These are phyloP conservation scores for Holothuria leucospilota DNA, from an alignment of 53 echinoderm and acorn worm species.

Conservation along the genomic window DNA sequence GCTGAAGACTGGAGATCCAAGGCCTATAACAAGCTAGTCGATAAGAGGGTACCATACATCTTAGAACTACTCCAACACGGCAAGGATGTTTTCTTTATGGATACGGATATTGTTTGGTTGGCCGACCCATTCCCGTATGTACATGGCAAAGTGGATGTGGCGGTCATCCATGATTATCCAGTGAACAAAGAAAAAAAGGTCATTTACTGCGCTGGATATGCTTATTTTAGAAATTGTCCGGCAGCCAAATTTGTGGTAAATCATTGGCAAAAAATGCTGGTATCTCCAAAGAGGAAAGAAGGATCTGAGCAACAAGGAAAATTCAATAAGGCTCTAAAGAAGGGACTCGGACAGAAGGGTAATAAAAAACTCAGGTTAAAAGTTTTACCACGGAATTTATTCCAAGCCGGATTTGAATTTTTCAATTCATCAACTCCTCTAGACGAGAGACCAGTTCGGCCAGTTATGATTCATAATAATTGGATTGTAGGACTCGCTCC, in stretches of 20 bases:
- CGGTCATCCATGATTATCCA: constrained; percentile 36
- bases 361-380: constrained; percentile 32
- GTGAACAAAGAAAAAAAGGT: constrained; percentile 20
- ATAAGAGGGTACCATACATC: constrained; percentile 44
- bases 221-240: constrained; percentile 23
- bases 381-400: constrained; percentile 37
- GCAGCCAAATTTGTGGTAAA: not conserved
- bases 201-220: constrained; percentile 46
- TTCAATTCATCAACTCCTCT: constrained; percentile 32
- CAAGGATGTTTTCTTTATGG: constrained; percentile 50
- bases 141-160: constrained; percentile 8
- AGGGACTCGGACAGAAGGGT: constrained; percentile 4
- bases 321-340: constrained; percentile 32
- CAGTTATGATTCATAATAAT: constrained; percentile 49
- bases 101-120: constrained; percentile 45
- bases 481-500: constrained; percentile 31
- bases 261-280: constrained; percentile 21
- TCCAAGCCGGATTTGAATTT: constrained; percentile 31
- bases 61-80: constrained; percentile 12
- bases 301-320: constrained; percentile 43
- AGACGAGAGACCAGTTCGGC: constrained; percentile 10
- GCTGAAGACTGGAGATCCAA: constrained; percentile 48
- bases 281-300: constrained; percentile 35
- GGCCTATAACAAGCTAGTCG: constrained; percentile 42
- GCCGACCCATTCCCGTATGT: constrained; percentile 42